Evolutionary conservation across 1,140 invertebrate genomes (phyloP).

Genomic region (Drosophila obscura): DNA sequence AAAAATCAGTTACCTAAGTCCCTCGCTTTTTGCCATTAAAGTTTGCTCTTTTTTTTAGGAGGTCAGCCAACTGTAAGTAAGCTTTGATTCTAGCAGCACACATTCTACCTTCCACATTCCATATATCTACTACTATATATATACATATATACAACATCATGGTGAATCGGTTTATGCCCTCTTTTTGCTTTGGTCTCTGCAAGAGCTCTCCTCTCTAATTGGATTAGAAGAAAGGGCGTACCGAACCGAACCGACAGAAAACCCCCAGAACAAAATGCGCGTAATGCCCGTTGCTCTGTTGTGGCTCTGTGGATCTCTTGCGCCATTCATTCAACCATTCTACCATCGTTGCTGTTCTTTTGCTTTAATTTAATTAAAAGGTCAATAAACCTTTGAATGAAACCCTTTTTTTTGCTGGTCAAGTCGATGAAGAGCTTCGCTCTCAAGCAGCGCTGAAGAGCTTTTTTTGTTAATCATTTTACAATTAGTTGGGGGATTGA

Average conservation of each 20-base stretch:
- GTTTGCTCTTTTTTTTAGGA: too few relatives aligned
- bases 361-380: conserved; percentile 58
- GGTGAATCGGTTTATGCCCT: not conserved
- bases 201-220: conserved; percentile 43
- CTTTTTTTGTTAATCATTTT: conserved; percentile 28
- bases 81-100: too few relatives aligned
- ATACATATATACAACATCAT: too few relatives aligned
- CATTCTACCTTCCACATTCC: too few relatives aligned
- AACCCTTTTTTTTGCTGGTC: not conserved
- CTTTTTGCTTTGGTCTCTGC: conserved; percentile 34
- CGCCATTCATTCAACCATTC: too few relatives aligned
- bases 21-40: too few relatives aligned
- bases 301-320: too few relatives aligned
- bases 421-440: too few relatives aligned
- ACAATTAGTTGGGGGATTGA: conserved; percentile 52
- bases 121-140: too few relatives aligned
- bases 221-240: conserved; percentile 39
- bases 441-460: too few relatives aligned
- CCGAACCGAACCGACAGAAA: conserved; percentile 28
- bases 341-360: conserved; percentile 20
- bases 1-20: too few relatives aligned
- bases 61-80: too few relatives aligned
- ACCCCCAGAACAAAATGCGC: conserved; percentile 34
- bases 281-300: conserved; percentile 40
- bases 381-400: conserved; percentile 28